These are phyloP conservation scores for Aplidium turbinatum DNA, from an alignment of 23 tunicate species.

Conservation along the genomic window DNA sequence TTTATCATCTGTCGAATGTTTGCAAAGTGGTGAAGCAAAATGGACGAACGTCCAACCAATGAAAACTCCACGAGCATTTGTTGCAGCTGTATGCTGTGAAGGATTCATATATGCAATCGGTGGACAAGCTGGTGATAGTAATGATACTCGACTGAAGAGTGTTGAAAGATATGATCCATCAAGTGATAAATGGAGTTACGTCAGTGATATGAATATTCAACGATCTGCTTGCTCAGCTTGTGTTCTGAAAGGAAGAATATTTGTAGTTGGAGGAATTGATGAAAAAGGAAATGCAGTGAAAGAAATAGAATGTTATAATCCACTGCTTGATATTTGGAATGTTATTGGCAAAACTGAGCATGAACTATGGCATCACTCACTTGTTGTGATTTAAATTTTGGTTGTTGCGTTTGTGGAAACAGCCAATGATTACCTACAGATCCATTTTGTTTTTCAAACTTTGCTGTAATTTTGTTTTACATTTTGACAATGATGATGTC, in stretches of 20 bases:
- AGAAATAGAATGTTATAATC: conserved; percentile 4
- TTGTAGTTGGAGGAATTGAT: conserved; percentile 2
- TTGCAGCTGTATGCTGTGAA: conserved; percentile 7
- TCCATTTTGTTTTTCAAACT: no score
- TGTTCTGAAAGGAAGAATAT: conserved; percentile 8
- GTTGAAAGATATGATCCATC: conserved; percentile 16
- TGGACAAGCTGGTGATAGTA: neutral
- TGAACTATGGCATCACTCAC: neutral
- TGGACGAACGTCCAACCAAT: neutral
- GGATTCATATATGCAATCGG: conserved; percentile 16
- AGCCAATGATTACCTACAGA: no score
- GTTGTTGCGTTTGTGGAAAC: no score
- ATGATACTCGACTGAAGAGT: neutral
- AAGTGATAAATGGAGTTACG: neutral
- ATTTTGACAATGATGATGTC: no score
- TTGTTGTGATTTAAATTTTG: no score
- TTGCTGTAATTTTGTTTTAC: no score
- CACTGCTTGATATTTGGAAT: neutral
- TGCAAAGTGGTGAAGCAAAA: no score
- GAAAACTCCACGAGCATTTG: neutral
- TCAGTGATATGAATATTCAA: conserved; percentile 10
- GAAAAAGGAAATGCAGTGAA: neutral
- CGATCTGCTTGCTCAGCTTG: neutral
- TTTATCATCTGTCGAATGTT: no score
- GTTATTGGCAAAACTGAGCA: neutral